Evolutionary conservation across 2,888 invertebrate genomes (phyloP).

Genomic region (Ditula angustiorana): DNA sequence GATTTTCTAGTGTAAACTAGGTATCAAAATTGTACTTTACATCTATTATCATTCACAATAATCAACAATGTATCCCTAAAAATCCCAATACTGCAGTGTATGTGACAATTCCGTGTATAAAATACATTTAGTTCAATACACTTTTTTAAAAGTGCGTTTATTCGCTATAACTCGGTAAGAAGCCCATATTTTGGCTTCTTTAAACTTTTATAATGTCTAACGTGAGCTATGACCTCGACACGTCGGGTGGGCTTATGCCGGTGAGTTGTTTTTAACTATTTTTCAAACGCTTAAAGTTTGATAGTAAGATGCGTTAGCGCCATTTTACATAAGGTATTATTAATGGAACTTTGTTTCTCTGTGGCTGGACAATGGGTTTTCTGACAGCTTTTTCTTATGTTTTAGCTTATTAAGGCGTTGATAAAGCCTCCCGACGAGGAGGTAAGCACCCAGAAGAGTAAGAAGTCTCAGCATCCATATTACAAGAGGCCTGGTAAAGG

Average conservation of each 20-base stretch:
- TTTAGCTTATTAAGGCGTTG: slow-evolving; percentile 94
- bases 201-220: slow-evolving; percentile 66
- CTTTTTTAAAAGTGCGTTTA: slow-evolving; percentile 20
- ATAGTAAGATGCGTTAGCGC: slow-evolving; percentile 54
- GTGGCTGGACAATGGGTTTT: slow-evolving; percentile 21
- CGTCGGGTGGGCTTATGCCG: slow-evolving; percentile 94
- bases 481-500: slow-evolving; percentile 94
- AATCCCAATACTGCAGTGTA: neutral
- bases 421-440: slow-evolving; percentile 95
- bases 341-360: slow-evolving; percentile 14
- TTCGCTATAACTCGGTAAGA: slow-evolving; percentile 20
- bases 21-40: neutral
- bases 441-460: slow-evolving; percentile 84
- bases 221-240: slow-evolving; percentile 91
- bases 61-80: slow-evolving; percentile 21
- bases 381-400: slow-evolving; percentile 45
- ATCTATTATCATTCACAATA: neutral
- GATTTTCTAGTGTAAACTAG: neutral
- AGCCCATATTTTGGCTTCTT: slow-evolving; percentile 32
- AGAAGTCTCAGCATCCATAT: slow-evolving; percentile 91
- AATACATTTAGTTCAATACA: no score
- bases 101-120: slow-evolving; percentile 15
- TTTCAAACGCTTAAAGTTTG: slow-evolving; percentile 41
- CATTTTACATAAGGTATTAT: slow-evolving; percentile 52
- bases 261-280: slow-evolving; percentile 85